These are phyloP conservation scores for Ptyas mucosa DNA, from an alignment of 2,113 vertebrate genomes.

Conservation along the genomic window DNA sequence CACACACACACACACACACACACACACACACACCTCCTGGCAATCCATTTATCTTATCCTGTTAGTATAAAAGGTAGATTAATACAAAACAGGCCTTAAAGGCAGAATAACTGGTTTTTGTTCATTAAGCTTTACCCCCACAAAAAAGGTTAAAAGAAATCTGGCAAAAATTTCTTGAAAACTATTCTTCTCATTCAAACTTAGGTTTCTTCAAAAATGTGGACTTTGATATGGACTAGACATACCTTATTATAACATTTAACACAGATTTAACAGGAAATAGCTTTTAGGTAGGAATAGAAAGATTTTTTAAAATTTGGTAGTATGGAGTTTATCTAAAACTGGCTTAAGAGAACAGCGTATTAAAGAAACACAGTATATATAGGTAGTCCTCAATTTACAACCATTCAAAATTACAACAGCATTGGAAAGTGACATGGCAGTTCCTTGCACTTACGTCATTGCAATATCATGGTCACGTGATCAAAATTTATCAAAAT, in stretches of 20 bases:
- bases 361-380: background rate
- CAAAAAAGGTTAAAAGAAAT: background rate
- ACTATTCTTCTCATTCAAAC: background rate
- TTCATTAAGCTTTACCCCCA: background rate
- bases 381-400: background rate
- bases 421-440: background rate
- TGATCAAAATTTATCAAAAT: background rate
- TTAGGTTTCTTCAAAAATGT: background rate
- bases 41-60: background rate
- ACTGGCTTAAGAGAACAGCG: background rate
- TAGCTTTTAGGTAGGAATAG: background rate
- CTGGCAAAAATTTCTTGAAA: background rate
- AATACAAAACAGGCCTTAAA: background rate
- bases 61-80: background rate
- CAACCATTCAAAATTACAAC: background rate
- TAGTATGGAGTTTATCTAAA: background rate
- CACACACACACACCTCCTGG: background rate
- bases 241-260: background rate
- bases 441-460: background rate
- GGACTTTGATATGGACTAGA: background rate
- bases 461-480: background rate
- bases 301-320: background rate
- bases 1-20: too few species aligned
- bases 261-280: background rate
- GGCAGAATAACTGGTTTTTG: background rate